Percentiles rank a stretch among this genome's conserved stretches.
Evolutionary conservation across 53 echinoderm and acorn worm species (phyloP).

Genomic region (Hippasteria phrygiana): DNA sequence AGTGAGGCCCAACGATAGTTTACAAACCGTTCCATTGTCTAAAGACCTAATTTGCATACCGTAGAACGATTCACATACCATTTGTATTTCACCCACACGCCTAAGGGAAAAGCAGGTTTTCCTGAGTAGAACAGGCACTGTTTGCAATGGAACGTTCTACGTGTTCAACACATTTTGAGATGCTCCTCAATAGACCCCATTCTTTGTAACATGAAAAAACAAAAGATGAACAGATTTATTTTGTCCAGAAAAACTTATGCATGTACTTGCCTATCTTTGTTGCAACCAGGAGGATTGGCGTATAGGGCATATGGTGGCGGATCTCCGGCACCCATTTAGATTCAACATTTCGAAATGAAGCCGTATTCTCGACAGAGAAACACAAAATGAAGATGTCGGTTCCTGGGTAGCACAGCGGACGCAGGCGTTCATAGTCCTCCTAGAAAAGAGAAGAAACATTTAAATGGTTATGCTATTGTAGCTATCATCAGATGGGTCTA

Average conservation of each 20-base stretch:
- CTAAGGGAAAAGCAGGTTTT: too few species aligned
- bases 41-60: too few species aligned
- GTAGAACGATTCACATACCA: too few species aligned
- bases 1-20: too few species aligned
- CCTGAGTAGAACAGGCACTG: too few species aligned
- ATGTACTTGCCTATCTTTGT: constrained; percentile 81
- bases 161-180: too few species aligned
- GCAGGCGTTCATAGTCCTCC: constrained; percentile 89
- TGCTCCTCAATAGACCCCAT: too few species aligned
- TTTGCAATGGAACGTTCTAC: too few species aligned
- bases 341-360: constrained; percentile 70
- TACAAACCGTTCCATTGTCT: too few species aligned
- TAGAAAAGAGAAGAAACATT: constrained; percentile 1
- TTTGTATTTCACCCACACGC: too few species aligned
- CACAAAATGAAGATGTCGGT: constrained; percentile 82
- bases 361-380: constrained; percentile 63
- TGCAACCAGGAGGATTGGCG: constrained; percentile 80
- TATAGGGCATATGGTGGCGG: constrained; percentile 60
- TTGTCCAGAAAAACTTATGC: not conserved
- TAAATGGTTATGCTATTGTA: not conserved
- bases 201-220: too few species aligned
- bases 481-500: too few species aligned
- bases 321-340: constrained; percentile 79
- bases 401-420: constrained; percentile 76
- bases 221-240: not conserved